These are phyloP conservation scores for Strigops habroptila DNA, from an alignment of 2,113 vertebrate genomes.

Conservation along the genomic window DNA sequence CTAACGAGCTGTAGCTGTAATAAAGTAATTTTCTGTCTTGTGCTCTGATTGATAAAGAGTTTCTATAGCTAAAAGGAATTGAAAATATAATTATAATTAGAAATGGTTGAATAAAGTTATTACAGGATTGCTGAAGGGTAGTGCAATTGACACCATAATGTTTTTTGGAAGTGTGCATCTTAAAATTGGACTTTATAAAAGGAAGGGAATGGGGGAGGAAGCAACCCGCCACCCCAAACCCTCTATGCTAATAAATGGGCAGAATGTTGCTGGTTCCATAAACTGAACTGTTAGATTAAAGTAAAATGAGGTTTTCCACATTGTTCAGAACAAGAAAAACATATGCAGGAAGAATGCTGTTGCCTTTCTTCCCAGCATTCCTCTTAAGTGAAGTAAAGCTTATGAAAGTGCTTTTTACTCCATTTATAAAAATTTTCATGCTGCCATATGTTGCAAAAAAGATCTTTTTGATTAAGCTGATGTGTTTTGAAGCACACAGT, in stretches of 20 bases:
- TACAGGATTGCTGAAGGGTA: slow-evolving; percentile 90
- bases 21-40: slow-evolving; percentile 99
- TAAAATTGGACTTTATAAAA: slow-evolving; percentile 82
- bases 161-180: slow-evolving; percentile 78
- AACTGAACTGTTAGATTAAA: slow-evolving; percentile 78
- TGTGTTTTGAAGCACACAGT: slow-evolving; percentile 69
- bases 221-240: slow-evolving; percentile 45
- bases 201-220: background rate
- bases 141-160: slow-evolving; percentile 85
- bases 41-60: slow-evolving; percentile 96
- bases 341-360: slow-evolving; percentile 74
- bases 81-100: slow-evolving; percentile 94
- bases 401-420: slow-evolving; percentile 78
- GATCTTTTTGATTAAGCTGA: slow-evolving; percentile 77
- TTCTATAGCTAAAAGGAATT: slow-evolving; percentile 91
- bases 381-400: slow-evolving; percentile 77
- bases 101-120: slow-evolving; percentile 94
- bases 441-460: slow-evolving; percentile 76
- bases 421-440: slow-evolving; percentile 77
- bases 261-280: slow-evolving; percentile 77
- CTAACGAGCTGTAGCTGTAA: slow-evolving; percentile 99
- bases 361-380: slow-evolving; percentile 75
- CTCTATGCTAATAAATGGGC: slow-evolving; percentile 77
- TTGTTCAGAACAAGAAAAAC: slow-evolving; percentile 76
- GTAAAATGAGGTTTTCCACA: slow-evolving; percentile 77